phyloP scores from a whole-genome alignment of 2,113 vertebrate species.

The Hippoglossus stenolepis region DNA sequence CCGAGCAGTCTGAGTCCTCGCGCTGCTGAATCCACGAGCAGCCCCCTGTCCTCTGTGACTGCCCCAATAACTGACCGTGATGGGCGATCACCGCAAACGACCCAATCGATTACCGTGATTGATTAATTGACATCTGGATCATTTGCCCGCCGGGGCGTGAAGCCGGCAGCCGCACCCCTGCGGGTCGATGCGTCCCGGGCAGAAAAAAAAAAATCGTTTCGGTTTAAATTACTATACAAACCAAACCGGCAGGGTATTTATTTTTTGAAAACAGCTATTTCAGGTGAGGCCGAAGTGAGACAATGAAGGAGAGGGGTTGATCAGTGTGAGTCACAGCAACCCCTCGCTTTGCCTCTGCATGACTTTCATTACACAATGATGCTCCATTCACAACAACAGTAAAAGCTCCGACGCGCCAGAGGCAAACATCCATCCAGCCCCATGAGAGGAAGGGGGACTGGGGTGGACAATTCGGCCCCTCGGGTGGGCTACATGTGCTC shows the following conservation, averaged over 20 bases:
- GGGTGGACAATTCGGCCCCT: neutral
- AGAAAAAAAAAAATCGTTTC: conserved; percentile 12
- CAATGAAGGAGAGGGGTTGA: neutral
- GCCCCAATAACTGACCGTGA: conserved; percentile 48
- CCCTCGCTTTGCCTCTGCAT: conserved; percentile 45
- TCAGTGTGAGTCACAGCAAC: conserved; percentile 32
- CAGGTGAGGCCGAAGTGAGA: conserved; percentile 1
- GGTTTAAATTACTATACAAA: conserved; percentile 12
- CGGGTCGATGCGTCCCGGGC: conserved; percentile 49
- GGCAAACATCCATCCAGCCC: neutral
- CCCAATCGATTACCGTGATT: conserved; percentile 51
- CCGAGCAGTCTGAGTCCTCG: conserved; percentile 31
- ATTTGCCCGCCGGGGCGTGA: conserved; percentile 24
- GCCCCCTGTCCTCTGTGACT: conserved; percentile 5
- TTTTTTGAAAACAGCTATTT: neutral
- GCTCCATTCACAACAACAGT: conserved; percentile 66
- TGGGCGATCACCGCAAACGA: conserved; percentile 48
- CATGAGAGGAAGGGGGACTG: too few relatives aligned
- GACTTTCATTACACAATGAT: conserved; percentile 73
- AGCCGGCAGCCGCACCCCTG: neutral
- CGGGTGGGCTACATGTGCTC: neutral
- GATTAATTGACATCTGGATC: conserved; percentile 57
- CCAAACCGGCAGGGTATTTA: neutral
- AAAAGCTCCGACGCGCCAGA: neutral
- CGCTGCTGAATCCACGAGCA: neutral